phyloP scores from a whole-genome alignment of 2,888 invertebrate species.

The Cepaea hortensis region DNA sequence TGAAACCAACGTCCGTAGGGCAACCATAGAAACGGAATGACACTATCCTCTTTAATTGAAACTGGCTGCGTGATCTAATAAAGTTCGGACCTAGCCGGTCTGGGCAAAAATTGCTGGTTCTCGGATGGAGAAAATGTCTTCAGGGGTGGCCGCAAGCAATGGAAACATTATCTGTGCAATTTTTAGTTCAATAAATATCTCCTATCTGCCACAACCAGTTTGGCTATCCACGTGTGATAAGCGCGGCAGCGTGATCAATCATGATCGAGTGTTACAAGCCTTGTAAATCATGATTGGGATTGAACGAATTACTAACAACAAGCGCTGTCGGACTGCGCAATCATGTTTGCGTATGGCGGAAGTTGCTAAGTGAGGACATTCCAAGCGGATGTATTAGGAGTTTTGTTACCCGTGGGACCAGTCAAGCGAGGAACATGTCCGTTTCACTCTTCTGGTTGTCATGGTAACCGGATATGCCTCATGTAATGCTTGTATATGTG shows the following conservation, averaged over 20 bases:
- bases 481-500: no score
- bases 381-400: no score
- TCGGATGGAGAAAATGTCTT: neutral
- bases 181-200: slow-evolving; percentile 3
- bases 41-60: neutral
- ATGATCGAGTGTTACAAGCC: slow-evolving; percentile 1
- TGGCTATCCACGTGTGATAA: neutral
- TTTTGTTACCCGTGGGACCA: no score
- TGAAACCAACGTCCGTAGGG: neutral
- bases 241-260: neutral
- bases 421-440: no score
- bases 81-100: neutral
- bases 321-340: no score
- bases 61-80: neutral
- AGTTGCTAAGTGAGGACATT: no score
- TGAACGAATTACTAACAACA: no score
- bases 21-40: neutral
- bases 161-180: neutral
- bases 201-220: neutral
- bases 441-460: no score
- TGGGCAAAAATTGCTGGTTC: neutral
- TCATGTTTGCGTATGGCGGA: no score
- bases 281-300: slow-evolving; percentile 10
- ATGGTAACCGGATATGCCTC: no score
- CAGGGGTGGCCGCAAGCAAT: neutral